Base-by-base conservation (phyloP, 2,797 vertebrate genomes). In the Heliangelus exortis region DNA sequence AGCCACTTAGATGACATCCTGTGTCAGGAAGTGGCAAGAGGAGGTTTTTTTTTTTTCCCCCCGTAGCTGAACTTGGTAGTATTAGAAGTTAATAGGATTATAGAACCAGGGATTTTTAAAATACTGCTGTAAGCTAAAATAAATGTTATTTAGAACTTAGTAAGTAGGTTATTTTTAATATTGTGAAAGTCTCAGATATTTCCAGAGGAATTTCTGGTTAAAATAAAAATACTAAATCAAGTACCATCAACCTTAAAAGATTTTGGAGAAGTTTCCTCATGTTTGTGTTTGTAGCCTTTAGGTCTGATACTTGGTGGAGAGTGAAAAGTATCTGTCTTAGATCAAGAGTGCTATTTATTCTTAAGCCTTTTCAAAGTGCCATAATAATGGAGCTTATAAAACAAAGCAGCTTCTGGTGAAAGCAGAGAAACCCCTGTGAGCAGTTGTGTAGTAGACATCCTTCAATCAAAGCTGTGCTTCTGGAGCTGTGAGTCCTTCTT, bases 1-100 rank as follows among this genome's bases (percentile, higher is more conserved):
- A 79, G 94, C 86, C 89, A 34, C 88, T 89, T 66, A 85, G 67
- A 57, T 91, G 87, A 79, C 84, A 91, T 67, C 51, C 77, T 34
- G 43, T 78, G 74, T 93, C 92, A 89, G 58, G 73, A 96, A 87
- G 76, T 34, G 34, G 77, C 90, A 73, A 90, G 58, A 92, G 31
- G 93, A 67, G 76, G 69, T 8, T 36, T 39, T 34, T 34, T 29
- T 50, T 26, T 22, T 87, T 71, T 95, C 88, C 63, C 6, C 1
- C 51, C n/a, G 28, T 58, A 96, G 91, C 93, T 94, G 85, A 93
- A 87, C 68, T 97, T 76, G 68, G 83, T 89, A 63, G 75, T 88
- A 95, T 97, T 97, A 97, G 95, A 96, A 87, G 84, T 95, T 96
- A 96, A 97, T 97, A 96, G 85, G 97, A 94, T 97, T 97, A 94